Evolutionary conservation across 2,113 vertebrate genomes (phyloP).

Genomic region (Vanacampus margaritifer): DNA sequence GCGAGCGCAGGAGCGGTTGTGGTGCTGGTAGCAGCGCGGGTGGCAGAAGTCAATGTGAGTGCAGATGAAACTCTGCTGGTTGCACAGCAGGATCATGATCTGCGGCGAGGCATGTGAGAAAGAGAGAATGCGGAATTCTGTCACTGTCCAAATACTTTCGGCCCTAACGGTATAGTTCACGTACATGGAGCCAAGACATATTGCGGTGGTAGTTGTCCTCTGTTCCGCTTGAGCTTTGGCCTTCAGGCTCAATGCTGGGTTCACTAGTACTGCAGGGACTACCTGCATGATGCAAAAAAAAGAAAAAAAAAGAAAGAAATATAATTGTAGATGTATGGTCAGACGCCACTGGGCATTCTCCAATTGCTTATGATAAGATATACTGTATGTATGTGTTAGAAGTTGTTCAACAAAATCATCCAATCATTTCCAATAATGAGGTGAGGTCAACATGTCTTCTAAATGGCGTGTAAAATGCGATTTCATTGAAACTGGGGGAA

Average conservation of each 20-base stretch:
- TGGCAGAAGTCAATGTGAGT: conserved; percentile 96
- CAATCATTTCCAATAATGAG: no score
- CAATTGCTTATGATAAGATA: neutral
- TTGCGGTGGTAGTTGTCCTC: conserved; percentile 97
- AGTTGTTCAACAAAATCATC: no score
- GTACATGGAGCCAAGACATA: conserved; percentile 97
- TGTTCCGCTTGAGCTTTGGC: conserved; percentile 78
- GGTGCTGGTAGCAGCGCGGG: conserved; percentile 95
- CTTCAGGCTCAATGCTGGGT: conserved; percentile 96
- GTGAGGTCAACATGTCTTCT: neutral
- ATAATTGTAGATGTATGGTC: neutral
- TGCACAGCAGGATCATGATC: conserved; percentile 97
- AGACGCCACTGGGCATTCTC: neutral
- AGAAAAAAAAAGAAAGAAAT: no score
- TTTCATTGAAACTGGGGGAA: neutral
- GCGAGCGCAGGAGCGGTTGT: conserved; percentile 93
- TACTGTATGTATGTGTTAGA: neutral
- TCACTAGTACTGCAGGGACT: conserved; percentile 96
- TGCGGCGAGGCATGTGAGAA: conserved; percentile 56
- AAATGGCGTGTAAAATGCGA: neutral
- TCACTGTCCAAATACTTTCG: neutral
- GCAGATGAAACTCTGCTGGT: conserved; percentile 98
- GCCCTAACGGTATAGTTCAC: conserved; percentile 40
- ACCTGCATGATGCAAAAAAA: conserved; percentile 65
- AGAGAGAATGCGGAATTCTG: conserved; percentile 6